Percentiles rank a stretch among this genome's conserved stretches.
Evolutionary conservation across 1,140 invertebrate species (phyloP).

Genomic region (Gonioctena quinquepunctata): DNA sequence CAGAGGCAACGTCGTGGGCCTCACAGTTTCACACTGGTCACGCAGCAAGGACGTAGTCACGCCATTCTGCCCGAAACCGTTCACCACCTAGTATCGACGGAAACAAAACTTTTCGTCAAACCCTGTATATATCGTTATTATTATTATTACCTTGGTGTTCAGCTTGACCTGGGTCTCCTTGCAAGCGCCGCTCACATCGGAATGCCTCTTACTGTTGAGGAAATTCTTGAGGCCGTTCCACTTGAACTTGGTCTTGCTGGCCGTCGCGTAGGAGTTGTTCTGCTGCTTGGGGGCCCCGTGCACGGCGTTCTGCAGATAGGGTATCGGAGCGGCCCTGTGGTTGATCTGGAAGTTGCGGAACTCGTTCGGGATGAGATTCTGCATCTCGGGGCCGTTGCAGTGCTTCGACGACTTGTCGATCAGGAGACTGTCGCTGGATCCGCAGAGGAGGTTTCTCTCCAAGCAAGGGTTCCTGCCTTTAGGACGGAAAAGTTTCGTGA

Average conservation of each 20-base stretch:
- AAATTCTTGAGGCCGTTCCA: constrained; percentile 53
- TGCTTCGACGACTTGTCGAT: constrained; percentile 74
- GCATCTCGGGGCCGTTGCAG: constrained; percentile 57
- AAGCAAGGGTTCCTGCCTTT: constrained; percentile 77
- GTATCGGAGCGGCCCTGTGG: constrained; percentile 66
- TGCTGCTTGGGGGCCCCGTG: constrained; percentile 62
- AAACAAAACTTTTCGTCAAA: constrained; percentile 43
- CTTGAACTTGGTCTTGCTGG: constrained; percentile 39
- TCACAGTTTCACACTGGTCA: constrained; percentile 35
- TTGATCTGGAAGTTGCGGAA: constrained; percentile 49
- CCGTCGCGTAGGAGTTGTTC: constrained; percentile 50
- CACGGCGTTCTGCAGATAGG: constrained; percentile 79
- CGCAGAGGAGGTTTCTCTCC: constrained; percentile 75
- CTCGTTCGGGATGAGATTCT: constrained; percentile 53
- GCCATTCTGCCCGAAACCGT: constrained; percentile 43
- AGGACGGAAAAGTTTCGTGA: no score
- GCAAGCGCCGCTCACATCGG: constrained; percentile 27
- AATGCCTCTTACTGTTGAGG: constrained; percentile 40
- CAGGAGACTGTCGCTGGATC: constrained; percentile 67
- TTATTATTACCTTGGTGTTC: constrained; percentile 30
- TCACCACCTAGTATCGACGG: no score
- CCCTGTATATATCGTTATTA: constrained; percentile 22
- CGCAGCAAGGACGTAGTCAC: constrained; percentile 49
- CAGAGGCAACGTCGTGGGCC: constrained; percentile 52
- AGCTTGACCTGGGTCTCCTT: constrained; percentile 63